Percentiles rank a stretch among this genome's conserved stretches.
phyloP scores from a whole-genome alignment of 2,888 invertebrate species.

The Liopterus haemorrhoidalis region DNA sequence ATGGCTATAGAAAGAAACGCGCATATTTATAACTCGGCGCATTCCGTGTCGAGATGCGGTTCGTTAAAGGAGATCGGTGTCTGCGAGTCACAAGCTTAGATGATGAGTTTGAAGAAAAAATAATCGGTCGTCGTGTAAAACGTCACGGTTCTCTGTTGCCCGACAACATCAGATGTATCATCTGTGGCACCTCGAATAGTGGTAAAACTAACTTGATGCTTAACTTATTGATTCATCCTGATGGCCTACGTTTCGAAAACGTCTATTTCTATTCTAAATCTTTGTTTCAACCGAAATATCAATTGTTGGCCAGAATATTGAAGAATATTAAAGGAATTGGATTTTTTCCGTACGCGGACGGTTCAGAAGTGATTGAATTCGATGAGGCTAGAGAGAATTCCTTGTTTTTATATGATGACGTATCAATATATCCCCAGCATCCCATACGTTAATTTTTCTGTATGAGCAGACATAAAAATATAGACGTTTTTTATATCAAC shows the following conservation, averaged over 20 bases:
- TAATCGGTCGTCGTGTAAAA: not conserved
- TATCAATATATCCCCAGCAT: not conserved
- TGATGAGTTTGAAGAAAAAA: slow-evolving; percentile 1
- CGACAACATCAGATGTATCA: slow-evolving; percentile 28
- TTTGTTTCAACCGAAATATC: slow-evolving; percentile 15
- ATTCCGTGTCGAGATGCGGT: no score
- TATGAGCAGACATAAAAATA: slow-evolving; percentile 1
- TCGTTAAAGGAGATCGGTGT: no score
- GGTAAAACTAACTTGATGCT: slow-evolving; percentile 38
- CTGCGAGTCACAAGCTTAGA: no score
- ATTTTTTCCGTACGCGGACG: not conserved
- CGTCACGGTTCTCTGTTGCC: no score
- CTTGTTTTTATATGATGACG: not conserved
- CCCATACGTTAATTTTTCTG: not conserved
- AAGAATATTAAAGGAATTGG: not conserved
- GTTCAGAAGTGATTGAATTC: not conserved
- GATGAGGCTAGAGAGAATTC: no score
- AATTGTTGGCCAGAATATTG: no score
- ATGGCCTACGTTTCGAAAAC: slow-evolving; percentile 37
- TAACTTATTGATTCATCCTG: slow-evolving; percentile 33
- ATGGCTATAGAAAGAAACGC: no score
- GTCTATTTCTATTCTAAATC: slow-evolving; percentile 34
- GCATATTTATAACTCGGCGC: no score
- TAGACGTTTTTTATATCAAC: slow-evolving; percentile 4
- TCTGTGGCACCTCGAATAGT: slow-evolving; percentile 36